Evolutionary conservation across 2,113 vertebrate genomes (phyloP).

Genomic region (Protomyctophum bolini): DNA sequence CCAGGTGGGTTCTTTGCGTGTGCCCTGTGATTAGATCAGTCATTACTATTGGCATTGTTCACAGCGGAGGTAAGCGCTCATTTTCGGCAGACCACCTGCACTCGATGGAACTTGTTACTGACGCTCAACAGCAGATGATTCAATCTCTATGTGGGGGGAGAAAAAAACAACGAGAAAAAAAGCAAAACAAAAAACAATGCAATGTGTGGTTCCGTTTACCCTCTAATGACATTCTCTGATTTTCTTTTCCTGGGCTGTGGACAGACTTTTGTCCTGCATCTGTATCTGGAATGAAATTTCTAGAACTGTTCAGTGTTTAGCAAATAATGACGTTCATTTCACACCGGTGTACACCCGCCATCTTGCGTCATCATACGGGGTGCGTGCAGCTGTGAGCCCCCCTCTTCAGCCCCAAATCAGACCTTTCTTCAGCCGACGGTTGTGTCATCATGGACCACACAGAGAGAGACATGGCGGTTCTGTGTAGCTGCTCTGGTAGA

Average conservation of each 20-base stretch:
- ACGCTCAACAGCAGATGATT: constrained; percentile 56
- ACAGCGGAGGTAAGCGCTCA: constrained; percentile 49
- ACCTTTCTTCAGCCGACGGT: constrained; percentile 45
- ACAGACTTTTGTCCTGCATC: constrained; percentile 4
- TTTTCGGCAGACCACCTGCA: constrained; percentile 62
- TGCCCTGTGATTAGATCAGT: constrained; percentile 67
- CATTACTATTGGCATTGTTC: constrained; percentile 60
- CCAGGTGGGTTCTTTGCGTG: constrained; percentile 61
- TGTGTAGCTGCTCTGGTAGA: constrained; percentile 42
- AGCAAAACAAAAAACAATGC: too few species aligned
- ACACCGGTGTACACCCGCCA: constrained; percentile 3
- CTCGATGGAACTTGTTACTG: constrained; percentile 53
- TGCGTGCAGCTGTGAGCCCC: constrained; percentile 43
- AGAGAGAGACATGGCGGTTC: constrained; percentile 47
- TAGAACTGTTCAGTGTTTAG: constrained; percentile 13
- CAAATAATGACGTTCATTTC: constrained; percentile 30
- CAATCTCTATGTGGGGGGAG: constrained; percentile 32
- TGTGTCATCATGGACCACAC: constrained; percentile 63
- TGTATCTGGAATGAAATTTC: constrained; percentile 15
- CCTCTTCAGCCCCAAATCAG: constrained; percentile 9
- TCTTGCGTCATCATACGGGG: constrained; percentile 22
- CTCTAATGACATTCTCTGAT: constrained; percentile 29
- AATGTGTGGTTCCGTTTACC: constrained; percentile 55
- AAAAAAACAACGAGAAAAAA: constrained; percentile 23
- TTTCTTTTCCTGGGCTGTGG: constrained; percentile 11